Conservation (phyloP, 2,888 invertebrate species). For the Miltochrista miniata region DNA sequence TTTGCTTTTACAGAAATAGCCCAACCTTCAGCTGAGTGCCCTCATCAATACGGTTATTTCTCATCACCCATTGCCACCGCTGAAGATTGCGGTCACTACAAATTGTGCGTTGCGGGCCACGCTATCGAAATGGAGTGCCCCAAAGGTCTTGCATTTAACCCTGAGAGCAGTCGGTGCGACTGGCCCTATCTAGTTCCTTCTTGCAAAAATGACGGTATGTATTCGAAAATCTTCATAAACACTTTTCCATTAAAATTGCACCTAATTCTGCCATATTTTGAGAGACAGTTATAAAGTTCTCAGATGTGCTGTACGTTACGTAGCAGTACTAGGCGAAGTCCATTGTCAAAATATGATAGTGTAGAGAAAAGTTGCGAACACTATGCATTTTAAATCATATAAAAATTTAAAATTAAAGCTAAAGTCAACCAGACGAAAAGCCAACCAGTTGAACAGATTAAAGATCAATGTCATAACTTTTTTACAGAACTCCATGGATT, state of each 20-base stretch:
- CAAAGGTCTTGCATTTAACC: slow-evolving; percentile 89
- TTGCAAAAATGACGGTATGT: slow-evolving; percentile 84
- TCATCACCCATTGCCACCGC: slow-evolving; percentile 51
- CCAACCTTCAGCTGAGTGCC: slow-evolving; percentile 87
- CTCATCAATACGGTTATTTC: slow-evolving; percentile 91
- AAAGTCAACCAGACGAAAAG: too few species aligned
- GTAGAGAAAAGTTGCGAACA: too few species aligned
- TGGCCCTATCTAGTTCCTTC: slow-evolving; percentile 91
- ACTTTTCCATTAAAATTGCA: too few species aligned
- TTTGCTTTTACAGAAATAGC: slow-evolving; percentile 81
- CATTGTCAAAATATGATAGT: too few species aligned
- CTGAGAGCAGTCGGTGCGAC: slow-evolving; percentile 87
- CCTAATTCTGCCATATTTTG: too few species aligned
- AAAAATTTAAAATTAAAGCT: too few species aligned
- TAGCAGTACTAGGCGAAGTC: too few species aligned
- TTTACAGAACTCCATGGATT: slow-evolving; percentile 46
- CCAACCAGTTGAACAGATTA: too few species aligned
- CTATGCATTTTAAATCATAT: too few species aligned
- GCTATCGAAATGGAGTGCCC: slow-evolving; percentile 86
- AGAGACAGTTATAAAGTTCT: neutral
- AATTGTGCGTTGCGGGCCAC: slow-evolving; percentile 89
- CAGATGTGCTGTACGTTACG: too few species aligned
- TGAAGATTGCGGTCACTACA: slow-evolving; percentile 88
- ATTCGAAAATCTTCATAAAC: neutral
- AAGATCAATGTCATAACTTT: neutral